Evolutionary conservation across 2,888 invertebrate genomes (phyloP).

Genomic region (Cyaniris semiargus): DNA sequence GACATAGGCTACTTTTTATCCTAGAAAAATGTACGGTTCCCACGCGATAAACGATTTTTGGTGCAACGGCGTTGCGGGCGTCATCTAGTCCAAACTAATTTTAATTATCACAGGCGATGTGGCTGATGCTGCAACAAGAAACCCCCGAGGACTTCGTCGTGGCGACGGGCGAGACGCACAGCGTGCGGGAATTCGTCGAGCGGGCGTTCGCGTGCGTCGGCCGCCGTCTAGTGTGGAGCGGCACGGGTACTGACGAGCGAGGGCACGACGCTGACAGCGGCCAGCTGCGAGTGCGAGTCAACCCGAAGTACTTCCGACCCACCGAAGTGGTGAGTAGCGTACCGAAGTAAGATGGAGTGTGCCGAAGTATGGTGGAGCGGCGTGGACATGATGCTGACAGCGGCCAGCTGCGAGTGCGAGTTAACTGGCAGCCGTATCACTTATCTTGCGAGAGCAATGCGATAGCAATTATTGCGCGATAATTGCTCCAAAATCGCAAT

Average conservation of each 20-base stretch:
- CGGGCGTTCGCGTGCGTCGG: constrained; percentile 92
- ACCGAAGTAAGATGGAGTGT: not conserved
- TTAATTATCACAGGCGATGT: constrained; percentile 90
- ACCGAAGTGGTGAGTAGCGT: constrained; percentile 93
- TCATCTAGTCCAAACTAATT: too few species aligned
- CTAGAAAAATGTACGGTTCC: too few species aligned
- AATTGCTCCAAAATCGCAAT: too few species aligned
- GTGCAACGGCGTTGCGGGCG: too few species aligned
- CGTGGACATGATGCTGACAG: constrained; percentile 49
- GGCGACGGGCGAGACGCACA: constrained; percentile 96
- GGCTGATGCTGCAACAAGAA: constrained; percentile 98
- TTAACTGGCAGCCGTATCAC: too few species aligned
- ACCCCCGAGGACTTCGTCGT: constrained; percentile 97
- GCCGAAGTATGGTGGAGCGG: too few species aligned
- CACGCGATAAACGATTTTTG: too few species aligned
- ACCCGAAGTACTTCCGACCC: constrained; percentile 97
- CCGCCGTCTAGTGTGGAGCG: constrained; percentile 88
- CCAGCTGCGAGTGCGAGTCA: constrained; percentile 90
- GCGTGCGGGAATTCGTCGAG: constrained; percentile 98
- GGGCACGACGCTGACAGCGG: constrained; percentile 85
- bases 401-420: too few species aligned
- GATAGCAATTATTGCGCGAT: too few species aligned
- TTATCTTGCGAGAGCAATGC: too few species aligned
- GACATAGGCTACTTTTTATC: too few species aligned
- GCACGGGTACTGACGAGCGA: constrained; percentile 87